Evolutionary conservation across 2,888 invertebrate genomes (phyloP), one percentile per base, ranked within the genome.

Genomic region (Cremastinae sp.): DNA sequence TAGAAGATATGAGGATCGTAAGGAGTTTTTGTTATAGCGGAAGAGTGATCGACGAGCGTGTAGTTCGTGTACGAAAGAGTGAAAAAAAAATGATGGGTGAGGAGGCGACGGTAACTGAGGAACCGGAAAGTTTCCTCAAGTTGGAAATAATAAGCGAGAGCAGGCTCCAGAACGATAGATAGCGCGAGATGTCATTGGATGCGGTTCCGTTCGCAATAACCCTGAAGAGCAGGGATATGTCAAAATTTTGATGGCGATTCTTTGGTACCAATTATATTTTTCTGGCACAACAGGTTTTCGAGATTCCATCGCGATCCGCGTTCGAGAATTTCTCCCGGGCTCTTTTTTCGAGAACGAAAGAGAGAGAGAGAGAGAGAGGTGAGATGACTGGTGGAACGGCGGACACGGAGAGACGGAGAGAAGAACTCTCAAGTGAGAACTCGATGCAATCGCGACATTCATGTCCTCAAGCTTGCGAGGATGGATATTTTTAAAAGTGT

Each of bases 401-500:
- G 28, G 10, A 9, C 41, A 9, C 2, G 12, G 12, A 41, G 41
- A 9, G 16, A 16, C 5, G 18, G 9, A 16, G 16, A 47, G 9
- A 8, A 7, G 41, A 14, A 59, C 49, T n/a, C n/a, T n/a, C 38
- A 74, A 34, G 28, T 14, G 36, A 54, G 43, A 36, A 51, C 43
- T 47, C 70, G 70, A 70, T 75, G 74, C 74, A 75, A 68, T 61
- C 14, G 62, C 45, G 22, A n/a, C 58, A 49, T n/a, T 36, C 12
- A 28, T 36, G 34, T 18, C n/a, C 34, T 47, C 41, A 56, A 70
- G 53, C 41, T 41, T 45, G 18, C 12, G 38, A 51, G 58, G 64
- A 18, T 12, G 18, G 56, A 66, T 75, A 75, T 75, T 75, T 75
- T 75, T 75, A 75, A n/a, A 68, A 66, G 68, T 58, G 34, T 43